Base-by-base conservation (phyloP, 1,140 invertebrate genomes). In the Ostrea edulis region DNA sequence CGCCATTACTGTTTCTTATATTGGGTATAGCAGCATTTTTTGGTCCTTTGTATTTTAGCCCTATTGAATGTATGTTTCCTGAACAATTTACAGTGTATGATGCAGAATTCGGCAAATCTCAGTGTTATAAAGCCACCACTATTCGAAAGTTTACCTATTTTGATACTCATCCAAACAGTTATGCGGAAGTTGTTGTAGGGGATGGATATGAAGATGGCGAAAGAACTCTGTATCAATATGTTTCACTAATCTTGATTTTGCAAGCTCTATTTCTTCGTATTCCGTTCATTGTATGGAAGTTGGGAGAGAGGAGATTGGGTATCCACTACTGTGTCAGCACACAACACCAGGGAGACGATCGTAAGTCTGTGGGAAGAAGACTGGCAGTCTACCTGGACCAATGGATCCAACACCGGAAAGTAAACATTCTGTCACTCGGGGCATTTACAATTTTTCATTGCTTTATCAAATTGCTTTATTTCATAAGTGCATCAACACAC, bases 391-490 rank as follows among this genome's bases (percentile, higher is more conserved):
- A 14, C 58, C n/a, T 62, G 12, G 12, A 14, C 5, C 58, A 62
- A 14, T 62, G 58, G 58, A 62, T 62, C 58, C 17, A 62, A n/a
- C 17, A 17, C 58, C 14, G 12, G 17, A 62, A n/a, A 17, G 58
- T 62, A 62, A 62, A 62, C 12, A 62, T 62, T 14, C 17, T 62
- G n/a, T 62, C 58, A 17, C 14, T 62, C 7, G 58, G 58, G 12
- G 14, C 58, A n/a, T 62, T 62, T 62, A 62, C 58, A 62, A 12
- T 62, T 62, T 62, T 62, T n/a, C 58, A 62, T 11, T 62, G 58
- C 58, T 62, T 62, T 62, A 62, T 62, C n/a, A 62, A 62, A 62
- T n/a, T 62, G 14, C 58, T 62, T 14, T 62, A 62, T 62, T 62
- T 62, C 14, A 14, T n/a, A n/a, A 62, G 58, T 62, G 58, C n/a